Conservation (phyloP, 2,888 invertebrate species). For the Eristalis intricaria region DNA sequence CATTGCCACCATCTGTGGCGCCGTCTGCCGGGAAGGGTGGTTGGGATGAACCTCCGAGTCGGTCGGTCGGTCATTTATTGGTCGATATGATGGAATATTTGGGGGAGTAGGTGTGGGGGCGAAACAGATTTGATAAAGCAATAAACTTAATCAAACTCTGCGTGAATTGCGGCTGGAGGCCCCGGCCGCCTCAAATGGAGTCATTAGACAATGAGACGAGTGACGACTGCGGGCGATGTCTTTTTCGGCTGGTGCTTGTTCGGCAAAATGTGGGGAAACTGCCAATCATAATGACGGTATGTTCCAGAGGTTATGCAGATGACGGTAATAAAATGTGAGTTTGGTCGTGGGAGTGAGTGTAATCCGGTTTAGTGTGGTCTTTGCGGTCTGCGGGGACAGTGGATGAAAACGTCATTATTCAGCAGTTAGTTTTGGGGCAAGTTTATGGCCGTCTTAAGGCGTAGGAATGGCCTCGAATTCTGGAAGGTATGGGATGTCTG, state of each 20-base stretch:
- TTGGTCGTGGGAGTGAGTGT: constrained; percentile 2
- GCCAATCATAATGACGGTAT: constrained; percentile 57
- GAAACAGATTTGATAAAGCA: constrained; percentile 65
- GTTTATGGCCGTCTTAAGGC: constrained; percentile 52
- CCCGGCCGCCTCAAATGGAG: constrained; percentile 48
- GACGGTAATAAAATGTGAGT: constrained; percentile 55
- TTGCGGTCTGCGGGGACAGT: constrained; percentile 31
- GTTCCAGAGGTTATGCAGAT: constrained; percentile 56
- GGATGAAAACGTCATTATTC: constrained; percentile 64
- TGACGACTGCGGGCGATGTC: constrained; percentile 37
- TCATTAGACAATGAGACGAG: constrained; percentile 50
- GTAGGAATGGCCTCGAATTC: background rate
- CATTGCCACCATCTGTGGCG: background rate
- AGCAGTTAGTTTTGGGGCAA: constrained; percentile 65
- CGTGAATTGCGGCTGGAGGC: constrained; percentile 27
- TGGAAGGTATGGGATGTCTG: constrained; percentile 21
- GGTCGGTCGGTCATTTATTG: background rate
- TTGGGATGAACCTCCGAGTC: background rate
- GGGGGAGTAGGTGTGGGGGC: background rate
- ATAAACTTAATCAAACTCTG: constrained; percentile 65
- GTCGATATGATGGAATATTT: constrained; percentile 55
- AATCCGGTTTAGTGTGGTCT: constrained; percentile 21
- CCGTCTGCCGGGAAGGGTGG: background rate
- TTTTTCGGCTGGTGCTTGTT: constrained; percentile 3
- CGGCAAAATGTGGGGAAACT: constrained; percentile 30